Percentiles rank a stretch among this genome's conserved stretches.
Conservation (phyloP, 2,113 vertebrate species). For the Rhinopithecus roxellana region DNA sequence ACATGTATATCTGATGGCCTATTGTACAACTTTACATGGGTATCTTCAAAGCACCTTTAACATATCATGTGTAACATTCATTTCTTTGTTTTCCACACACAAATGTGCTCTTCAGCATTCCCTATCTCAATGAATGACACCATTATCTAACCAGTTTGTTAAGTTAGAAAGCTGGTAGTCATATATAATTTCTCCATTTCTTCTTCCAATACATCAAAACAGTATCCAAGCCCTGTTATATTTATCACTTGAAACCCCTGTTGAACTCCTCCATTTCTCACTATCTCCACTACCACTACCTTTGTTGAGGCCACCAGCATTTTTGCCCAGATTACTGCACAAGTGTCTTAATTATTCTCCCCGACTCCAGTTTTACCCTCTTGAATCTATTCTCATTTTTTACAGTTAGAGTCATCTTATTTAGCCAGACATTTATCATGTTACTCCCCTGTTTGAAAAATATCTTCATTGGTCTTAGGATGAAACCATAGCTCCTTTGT, state of each 20-base stretch:
- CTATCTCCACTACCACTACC: neutral
- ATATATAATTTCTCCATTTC: neutral
- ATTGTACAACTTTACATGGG: neutral
- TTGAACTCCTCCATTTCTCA: neutral
- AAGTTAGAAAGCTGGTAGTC: neutral
- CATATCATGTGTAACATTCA: neutral
- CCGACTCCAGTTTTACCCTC: neutral
- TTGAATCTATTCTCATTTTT: neutral
- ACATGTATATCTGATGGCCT: neutral
- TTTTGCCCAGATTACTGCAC: neutral
- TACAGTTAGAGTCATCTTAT: neutral
- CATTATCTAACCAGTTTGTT: neutral
- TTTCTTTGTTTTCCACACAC: neutral
- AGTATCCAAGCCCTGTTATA: neutral
- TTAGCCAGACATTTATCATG: neutral
- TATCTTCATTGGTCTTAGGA: neutral
- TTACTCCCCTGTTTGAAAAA: neutral
- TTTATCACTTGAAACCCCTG: neutral
- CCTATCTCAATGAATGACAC: neutral
- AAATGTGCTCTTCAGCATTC: neutral
- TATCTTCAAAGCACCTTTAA: neutral
- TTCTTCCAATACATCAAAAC: neutral
- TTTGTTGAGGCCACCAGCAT: neutral
- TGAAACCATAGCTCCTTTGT: neutral
- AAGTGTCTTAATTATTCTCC: neutral